Evolutionary conservation across 2,888 invertebrate species (phyloP), one percentile per base, ranked within the genome.

Genomic region (Muschampia plurimacula): DNA sequence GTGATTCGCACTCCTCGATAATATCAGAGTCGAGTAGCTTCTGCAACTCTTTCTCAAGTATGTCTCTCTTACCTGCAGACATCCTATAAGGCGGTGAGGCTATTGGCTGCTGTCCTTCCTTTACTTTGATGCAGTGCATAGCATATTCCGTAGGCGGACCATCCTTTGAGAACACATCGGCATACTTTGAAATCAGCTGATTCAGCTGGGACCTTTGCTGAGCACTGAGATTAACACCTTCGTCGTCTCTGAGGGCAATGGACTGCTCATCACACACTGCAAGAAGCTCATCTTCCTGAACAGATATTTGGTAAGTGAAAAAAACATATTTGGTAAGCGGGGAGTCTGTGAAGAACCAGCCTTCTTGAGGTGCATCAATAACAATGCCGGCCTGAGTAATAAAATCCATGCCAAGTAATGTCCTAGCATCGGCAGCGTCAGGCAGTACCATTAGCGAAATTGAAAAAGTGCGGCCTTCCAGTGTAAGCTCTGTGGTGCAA

Each of bases 61-160:
- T 49, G 49, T 69, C 74, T 63, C 76, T 81, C 68, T 81, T 83
- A 0, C 71, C 60, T 12, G 80, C 82, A 1, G 84, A 82, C 74
- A 87, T 63, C 39, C 84, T 72, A 74, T 86, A 87, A 0, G 85
- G 86, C 0, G 85, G 84, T 2, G 80, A 77, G 13, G 60, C 60
- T 32, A 60, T 60, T 12, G 60, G 60, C 6, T 36, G 36, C 60
- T 60, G 60, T 5, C 36, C 36, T 36, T 60, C 36, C 12, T 36
- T 60, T n/a, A 60, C 60, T 36, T 32, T 60, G 1, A 60, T 60
- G 13, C 28, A n/a, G n/a, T 60, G 60, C 60, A 36, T 36, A 13
- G 60, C 60, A 32, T 60, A 60, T 60, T 60, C 60, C 4, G 36
- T 60, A 32, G 60, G 60, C 32, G 60, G 60, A 36, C 60, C 60